Evolutionary conservation across 2,113 vertebrate genomes (phyloP).

Genomic region (Psittacus erithacus): DNA sequence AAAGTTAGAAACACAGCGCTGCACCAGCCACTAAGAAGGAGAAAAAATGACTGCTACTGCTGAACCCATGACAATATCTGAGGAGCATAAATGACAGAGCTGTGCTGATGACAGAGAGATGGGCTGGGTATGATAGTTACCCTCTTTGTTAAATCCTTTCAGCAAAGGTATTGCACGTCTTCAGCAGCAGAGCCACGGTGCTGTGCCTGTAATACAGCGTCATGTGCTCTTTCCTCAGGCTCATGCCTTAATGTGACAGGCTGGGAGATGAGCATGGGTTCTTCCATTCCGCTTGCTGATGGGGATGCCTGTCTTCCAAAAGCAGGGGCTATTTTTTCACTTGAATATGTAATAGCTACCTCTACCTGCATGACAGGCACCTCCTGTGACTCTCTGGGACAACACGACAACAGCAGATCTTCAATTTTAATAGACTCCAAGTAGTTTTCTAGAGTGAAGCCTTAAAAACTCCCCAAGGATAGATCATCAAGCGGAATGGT

Average conservation of each 20-base stretch:
- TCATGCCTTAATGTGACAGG: background rate
- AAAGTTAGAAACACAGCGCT: too few relatives aligned
- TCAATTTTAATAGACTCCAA: constrained; percentile 82
- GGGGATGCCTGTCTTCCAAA: background rate
- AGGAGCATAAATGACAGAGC: background rate
- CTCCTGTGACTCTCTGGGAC: constrained; percentile 76
- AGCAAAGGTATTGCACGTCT: background rate
- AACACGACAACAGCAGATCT: constrained; percentile 75
- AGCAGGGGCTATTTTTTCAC: background rate
- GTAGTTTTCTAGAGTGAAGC: constrained; percentile 74
- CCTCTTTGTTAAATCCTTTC: background rate
- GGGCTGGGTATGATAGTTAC: background rate
- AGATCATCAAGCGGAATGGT: constrained; percentile 84
- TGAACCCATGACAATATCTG: background rate
- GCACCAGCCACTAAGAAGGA: too few relatives aligned
- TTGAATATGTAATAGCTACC: constrained; percentile 70
- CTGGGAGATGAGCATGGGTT: background rate
- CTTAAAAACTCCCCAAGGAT: constrained; percentile 82
- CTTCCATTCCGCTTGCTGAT: background rate
- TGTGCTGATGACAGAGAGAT: background rate
- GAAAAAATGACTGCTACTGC: too few relatives aligned
- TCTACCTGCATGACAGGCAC: constrained; percentile 80
- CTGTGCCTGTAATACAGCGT: rapidly evolving
- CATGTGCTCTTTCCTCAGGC: rapidly evolving
- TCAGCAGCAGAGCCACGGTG: background rate